Evolutionary conservation across 2,888 invertebrate genomes (phyloP).

Genomic region (Xanthorhoe spadicearia): DNA sequence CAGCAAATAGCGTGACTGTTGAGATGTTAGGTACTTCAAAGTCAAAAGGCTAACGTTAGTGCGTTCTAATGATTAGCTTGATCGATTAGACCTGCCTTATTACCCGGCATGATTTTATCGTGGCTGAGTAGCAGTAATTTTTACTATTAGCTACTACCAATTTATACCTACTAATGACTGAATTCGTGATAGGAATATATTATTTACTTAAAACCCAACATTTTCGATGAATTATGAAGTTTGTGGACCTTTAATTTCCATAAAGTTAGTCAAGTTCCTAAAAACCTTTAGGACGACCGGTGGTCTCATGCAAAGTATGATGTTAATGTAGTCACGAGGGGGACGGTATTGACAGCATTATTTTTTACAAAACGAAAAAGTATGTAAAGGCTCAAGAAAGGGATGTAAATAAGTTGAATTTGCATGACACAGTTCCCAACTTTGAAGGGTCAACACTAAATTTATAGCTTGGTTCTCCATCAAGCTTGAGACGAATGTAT

Average conservation of each 20-base stretch:
- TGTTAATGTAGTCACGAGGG: conserved; percentile 24
- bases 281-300: conserved; percentile 11
- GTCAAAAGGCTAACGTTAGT: conserved; percentile 34
- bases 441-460: conserved; percentile 36
- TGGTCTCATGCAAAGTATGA: conserved; percentile 19
- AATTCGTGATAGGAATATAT: conserved; percentile 11
- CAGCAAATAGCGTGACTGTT: conserved; percentile 38
- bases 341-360: conserved; percentile 30
- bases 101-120: conserved; percentile 22
- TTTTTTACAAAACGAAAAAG: conserved; percentile 37
- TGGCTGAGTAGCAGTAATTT: neutral
- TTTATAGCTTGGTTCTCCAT: conserved; percentile 23
- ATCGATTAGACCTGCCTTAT: conserved; percentile 28
- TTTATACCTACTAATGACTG: neutral
- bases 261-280: conserved; percentile 17
- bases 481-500: conserved; percentile 1
- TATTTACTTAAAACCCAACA: neutral
- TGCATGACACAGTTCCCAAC: conserved; percentile 63
- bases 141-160: neutral
- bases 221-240: conserved; percentile 7
- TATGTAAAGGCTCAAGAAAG: conserved; percentile 55
- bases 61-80: conserved; percentile 19
- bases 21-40: conserved; percentile 37
- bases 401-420: conserved; percentile 71
- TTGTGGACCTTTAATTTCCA: conserved; percentile 18